A percentile compares a stretch with the other conserved stretches of the same genome.
Evolutionary conservation across 2,888 invertebrate genomes (phyloP).

Genomic region (Torymus auratus): DNA sequence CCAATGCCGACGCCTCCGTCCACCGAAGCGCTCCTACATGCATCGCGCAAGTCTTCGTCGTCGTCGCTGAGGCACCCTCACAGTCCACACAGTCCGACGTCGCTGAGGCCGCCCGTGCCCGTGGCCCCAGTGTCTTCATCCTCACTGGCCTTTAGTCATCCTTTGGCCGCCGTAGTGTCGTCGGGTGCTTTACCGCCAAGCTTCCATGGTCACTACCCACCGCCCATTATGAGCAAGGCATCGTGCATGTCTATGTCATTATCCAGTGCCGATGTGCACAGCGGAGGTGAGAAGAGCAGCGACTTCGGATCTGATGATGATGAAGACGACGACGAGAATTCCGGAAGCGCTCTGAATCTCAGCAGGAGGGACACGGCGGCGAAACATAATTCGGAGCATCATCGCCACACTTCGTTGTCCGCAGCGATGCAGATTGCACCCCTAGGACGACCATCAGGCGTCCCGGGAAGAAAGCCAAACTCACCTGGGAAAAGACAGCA

Average conservation of each 20-base stretch:
- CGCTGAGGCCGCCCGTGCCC: constrained; percentile 55
- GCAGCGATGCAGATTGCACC: constrained; percentile 73
- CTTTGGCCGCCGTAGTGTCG: constrained; percentile 72
- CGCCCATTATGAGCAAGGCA: constrained; percentile 69
- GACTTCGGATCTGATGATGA: constrained; percentile 80
- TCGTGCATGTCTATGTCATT: constrained; percentile 63
- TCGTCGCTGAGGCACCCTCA: constrained; percentile 62
- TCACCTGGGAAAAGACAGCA: constrained; percentile 88
- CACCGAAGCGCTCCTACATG: constrained; percentile 66
- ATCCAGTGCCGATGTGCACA: constrained; percentile 66
- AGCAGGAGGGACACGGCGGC: constrained; percentile 77
- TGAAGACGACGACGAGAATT: constrained; percentile 81
- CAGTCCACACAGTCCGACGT: constrained; percentile 72
- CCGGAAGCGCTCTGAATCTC: constrained; percentile 82
- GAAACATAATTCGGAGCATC: constrained; percentile 54
- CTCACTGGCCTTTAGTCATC: constrained; percentile 69
- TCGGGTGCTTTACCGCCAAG: constrained; percentile 72
- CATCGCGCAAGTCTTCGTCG: constrained; percentile 60
- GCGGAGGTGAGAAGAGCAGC: constrained; percentile 76
- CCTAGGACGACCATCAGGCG: constrained; percentile 76
- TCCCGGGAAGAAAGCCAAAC: constrained; percentile 80
- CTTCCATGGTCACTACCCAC: constrained; percentile 73
- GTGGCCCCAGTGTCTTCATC: constrained; percentile 57
- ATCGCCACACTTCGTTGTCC: constrained; percentile 66
- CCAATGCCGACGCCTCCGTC: constrained; percentile 72